Percentiles rank a stretch among this genome's conserved stretches.
phyloP scores from a whole-genome alignment of 2,113 vertebrate genomes.

The Origma solitaria region DNA sequence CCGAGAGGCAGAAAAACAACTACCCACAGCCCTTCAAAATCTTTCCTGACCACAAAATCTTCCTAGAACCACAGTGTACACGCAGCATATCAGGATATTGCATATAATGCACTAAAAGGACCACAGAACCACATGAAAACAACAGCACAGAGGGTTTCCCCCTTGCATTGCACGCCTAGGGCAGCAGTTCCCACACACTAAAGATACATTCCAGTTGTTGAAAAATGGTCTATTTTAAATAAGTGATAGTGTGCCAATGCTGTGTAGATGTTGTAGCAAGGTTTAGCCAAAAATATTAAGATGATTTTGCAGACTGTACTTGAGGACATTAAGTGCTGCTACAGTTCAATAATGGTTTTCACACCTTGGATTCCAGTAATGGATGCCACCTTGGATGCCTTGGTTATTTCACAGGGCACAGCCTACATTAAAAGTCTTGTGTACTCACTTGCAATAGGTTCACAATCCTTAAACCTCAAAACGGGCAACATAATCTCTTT shows the following conservation, averaged over 20 bases:
- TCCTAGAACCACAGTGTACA: neutral
- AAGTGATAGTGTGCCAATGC: neutral
- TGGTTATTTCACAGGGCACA: neutral
- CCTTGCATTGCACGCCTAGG: neutral
- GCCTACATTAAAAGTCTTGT: rapidly evolving
- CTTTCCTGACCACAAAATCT: neutral
- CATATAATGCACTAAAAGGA: neutral
- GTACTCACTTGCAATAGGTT: neutral
- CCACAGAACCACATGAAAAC: neutral
- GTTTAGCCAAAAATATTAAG: neutral
- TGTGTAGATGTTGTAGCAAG: neutral
- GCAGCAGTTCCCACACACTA: neutral
- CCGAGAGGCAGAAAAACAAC: neutral
- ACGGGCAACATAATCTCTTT: neutral
- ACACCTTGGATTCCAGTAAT: neutral
- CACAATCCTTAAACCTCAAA: neutral
- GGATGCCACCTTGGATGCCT: neutral
- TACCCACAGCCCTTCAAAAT: neutral
- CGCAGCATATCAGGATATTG: neutral
- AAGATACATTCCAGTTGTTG: rapidly evolving
- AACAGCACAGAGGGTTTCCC: neutral
- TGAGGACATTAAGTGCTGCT: neutral
- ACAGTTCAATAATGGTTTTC: neutral
- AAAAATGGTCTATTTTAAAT: neutral
- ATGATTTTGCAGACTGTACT: neutral